Evolutionary conservation across 2,888 invertebrate genomes (phyloP).

Genomic region (Pyrrhosoma nymphula): DNA sequence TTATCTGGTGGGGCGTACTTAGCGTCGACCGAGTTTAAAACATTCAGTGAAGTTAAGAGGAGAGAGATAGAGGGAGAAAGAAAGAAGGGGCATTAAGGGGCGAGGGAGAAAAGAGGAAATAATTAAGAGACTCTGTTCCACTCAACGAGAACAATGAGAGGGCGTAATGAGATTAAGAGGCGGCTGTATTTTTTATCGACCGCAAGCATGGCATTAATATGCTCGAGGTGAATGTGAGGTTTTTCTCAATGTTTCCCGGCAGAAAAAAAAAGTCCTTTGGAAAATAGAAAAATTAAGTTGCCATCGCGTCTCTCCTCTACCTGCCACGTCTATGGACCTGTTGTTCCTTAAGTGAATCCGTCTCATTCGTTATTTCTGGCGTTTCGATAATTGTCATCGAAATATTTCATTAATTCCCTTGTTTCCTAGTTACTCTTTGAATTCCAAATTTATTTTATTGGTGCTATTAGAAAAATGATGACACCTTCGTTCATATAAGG

Average conservation of each 20-base stretch:
- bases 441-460: too few relatives aligned
- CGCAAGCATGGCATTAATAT: not conserved
- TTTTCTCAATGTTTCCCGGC: not conserved
- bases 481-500: too few relatives aligned
- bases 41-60: not conserved
- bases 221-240: not conserved
- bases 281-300: not conserved
- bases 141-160: not conserved
- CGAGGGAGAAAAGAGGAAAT: not conserved
- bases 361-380: too few relatives aligned
- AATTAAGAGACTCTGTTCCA: not conserved
- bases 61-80: not conserved
- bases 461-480: too few relatives aligned
- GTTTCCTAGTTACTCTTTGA: too few relatives aligned
- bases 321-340: too few relatives aligned
- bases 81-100: not conserved
- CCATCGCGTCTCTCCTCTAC: not conserved
- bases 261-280: not conserved
- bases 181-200: not conserved
- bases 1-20: not conserved
- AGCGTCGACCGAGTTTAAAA: not conserved
- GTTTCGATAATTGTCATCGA: too few relatives aligned
- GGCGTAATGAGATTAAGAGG: not conserved
- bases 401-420: too few relatives aligned
- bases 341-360: too few relatives aligned